Base-by-base conservation (phyloP, 2,113 vertebrate genomes). In the Mystacornis crossleyi region DNA sequence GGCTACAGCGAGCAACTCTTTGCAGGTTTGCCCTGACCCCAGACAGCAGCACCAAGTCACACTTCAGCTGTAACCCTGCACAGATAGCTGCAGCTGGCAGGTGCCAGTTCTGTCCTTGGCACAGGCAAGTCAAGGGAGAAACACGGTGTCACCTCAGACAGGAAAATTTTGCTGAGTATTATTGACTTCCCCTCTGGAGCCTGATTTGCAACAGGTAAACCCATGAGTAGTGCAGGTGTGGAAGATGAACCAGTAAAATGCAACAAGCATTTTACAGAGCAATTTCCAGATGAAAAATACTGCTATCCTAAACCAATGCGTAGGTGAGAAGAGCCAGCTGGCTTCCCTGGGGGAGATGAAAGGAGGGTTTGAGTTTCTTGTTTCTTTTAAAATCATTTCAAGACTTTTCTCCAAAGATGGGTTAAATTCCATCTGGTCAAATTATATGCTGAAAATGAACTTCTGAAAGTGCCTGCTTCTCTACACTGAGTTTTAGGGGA, bases 171-270 rank as follows among this genome's bases (percentile, higher is more conserved):
- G 8, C 53, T 12, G 34, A 34, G 9, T 5, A 14, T 33, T 60
- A 8, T 28, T 4, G 40, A 60, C 29, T 26, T 9, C 69, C 10
- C 12, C 16, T 2, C 18, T 6, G 14, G 33, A 66, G 38, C 25
- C 29, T 33, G 18, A 33, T 45, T 86, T 47, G 33, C 53, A 45
- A 45, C 14, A 40, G 43, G 4, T 26, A 28, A 66, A 62, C 25
- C 31, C 0, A 0, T 8, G 13, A 70, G 18, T 48, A 31, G 19
- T 2, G 25, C 38, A 23, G 14, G 19, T 28, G 8, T 19, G 23
- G 45, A 58, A 70, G 28, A 38, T 13, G 18, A 77, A 60, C 9
- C 19, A 33, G 23, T 18, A 23, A 83, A 87, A 40, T 4, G 8
- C 82, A 78, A 50, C 31, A 53, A 28, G 23, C 15, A 8, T 58